Conservation (phyloP, 2,888 invertebrate species). For the Orchestes rusci region DNA sequence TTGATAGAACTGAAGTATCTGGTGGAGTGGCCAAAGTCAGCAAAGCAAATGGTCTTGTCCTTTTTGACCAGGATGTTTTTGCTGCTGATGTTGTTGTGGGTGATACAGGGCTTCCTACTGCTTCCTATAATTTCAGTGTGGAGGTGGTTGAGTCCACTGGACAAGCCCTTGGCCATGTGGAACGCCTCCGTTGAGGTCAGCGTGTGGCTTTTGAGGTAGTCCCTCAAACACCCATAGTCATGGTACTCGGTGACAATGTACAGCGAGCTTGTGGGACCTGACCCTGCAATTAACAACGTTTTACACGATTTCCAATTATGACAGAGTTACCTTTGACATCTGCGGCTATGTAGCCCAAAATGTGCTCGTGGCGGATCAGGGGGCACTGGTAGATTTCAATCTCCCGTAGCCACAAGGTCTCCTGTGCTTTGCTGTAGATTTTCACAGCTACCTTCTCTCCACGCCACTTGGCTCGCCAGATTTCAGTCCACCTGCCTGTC, state of each 20-base stretch:
- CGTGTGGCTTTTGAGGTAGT: conserved; percentile 22
- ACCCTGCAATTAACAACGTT: too few relatives aligned
- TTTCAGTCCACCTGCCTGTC: conserved; percentile 21
- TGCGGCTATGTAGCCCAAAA: conserved; percentile 27
- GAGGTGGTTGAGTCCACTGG: conserved; percentile 23
- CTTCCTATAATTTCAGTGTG: conserved; percentile 28
- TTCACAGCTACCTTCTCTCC: conserved; percentile 27
- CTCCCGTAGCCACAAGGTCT: conserved; percentile 25
- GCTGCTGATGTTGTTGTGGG: conserved; percentile 27
- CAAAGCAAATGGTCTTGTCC: conserved; percentile 25
- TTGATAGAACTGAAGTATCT: conserved; percentile 5
- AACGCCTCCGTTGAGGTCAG: conserved; percentile 17
- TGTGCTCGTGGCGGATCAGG: conserved; percentile 26
- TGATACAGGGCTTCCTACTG: conserved; percentile 24
- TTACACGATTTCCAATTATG: too few relatives aligned
- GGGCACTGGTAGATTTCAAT: conserved; percentile 25
- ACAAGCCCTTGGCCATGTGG: conserved; percentile 21
- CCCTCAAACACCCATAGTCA: conserved; percentile 21
- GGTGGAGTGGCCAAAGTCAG: conserved; percentile 17
- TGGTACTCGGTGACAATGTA: conserved; percentile 26
- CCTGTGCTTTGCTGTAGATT: conserved; percentile 21
- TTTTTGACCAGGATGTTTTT: conserved; percentile 26
- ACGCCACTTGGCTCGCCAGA: conserved; percentile 26
- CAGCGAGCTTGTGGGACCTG: too few relatives aligned
- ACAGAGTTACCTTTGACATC: conserved; percentile 24